Base-by-base conservation (phyloP, 2,888 invertebrate genomes). In the Cosmia trapezina region DNA sequence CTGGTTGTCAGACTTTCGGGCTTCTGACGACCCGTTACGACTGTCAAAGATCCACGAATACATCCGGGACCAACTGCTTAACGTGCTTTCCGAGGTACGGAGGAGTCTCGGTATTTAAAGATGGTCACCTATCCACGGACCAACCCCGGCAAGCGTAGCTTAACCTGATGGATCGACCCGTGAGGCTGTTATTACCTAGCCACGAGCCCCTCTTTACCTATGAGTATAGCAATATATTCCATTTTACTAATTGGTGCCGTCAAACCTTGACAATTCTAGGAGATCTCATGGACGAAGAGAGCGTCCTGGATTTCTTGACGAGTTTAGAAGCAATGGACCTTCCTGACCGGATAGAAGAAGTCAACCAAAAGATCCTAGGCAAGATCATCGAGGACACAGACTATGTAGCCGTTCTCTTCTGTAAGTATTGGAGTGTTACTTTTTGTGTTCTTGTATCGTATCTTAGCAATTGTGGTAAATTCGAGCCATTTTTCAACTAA, bases 241-340 rank as follows among this genome's bases (percentile, higher is more conserved):
- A 53, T 64, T 61, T 45, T 57, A 70, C 57, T 80, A 54, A 80
- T 54, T 37, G 0, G 2, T 67, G 41, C 68, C 41, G 49, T 63
- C 28, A 59, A 72, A 75, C 56, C 33, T 76, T 84, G 12, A 69
- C n/a, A 80, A 89, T 94, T 95, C 41, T 92, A 98, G 98, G 98
- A 96, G 99, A 99, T 97, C 97, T 99, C 94, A 98, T 98, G 98
- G 98, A 99, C 96, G 99, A 99, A 95, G 98, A 98, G 94, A 98
- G 97, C 93, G 99, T 99, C 86, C 96, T 99, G 93, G 98, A 99
- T 96, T 99, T 99, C 96, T 96, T 99, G 89, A 99, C 99, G 89
- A 98, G 98, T 92, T 97, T 99, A 90, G 99, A 99, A 96, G 98
- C 99, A 86, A 98, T 99, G 98, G 99, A 99, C 93, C 96, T 98